Conservation (phyloP, 2,888 invertebrate genomes). For the Lobophora halterata region DNA sequence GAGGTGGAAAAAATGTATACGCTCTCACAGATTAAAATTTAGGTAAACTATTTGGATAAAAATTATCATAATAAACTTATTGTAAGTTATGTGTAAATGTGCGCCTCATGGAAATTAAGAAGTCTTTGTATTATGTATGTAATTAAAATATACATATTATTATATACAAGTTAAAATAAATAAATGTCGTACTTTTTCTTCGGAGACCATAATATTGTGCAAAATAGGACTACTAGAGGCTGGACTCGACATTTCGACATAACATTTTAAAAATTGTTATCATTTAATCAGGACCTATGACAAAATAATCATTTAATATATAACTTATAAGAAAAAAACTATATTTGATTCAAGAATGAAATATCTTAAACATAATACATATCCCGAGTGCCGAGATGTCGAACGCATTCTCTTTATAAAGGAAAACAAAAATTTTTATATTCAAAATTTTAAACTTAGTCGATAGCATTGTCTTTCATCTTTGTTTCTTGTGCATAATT, state of each 20-base stretch:
- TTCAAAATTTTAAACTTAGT: slow-evolving; percentile 77
- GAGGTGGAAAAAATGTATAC: slow-evolving; percentile 76
- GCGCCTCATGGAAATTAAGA: slow-evolving; percentile 77
- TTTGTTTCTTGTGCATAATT: slow-evolving; percentile 68
- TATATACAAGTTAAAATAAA: slow-evolving; percentile 67
- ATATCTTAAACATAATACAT: slow-evolving; percentile 65
- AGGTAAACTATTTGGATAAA: slow-evolving; percentile 77
- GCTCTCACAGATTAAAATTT: slow-evolving; percentile 77
- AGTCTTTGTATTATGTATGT: slow-evolving; percentile 79
- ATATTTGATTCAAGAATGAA: slow-evolving; percentile 31
- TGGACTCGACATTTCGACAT: slow-evolving; percentile 67
- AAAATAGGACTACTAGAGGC: slow-evolving; percentile 55
- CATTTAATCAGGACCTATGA: slow-evolving; percentile 31
- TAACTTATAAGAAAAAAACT: slow-evolving; percentile 22
- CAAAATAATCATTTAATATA: slow-evolving; percentile 21
- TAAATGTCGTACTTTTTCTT: slow-evolving; percentile 75
- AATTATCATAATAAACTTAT: slow-evolving; percentile 71
- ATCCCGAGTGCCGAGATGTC: slow-evolving; percentile 71
- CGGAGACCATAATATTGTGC: slow-evolving; percentile 68
- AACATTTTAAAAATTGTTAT: slow-evolving; percentile 37
- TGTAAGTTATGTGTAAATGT: slow-evolving; percentile 76
- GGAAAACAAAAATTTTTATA: slow-evolving; percentile 72
- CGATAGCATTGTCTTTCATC: slow-evolving; percentile 69
- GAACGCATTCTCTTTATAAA: slow-evolving; percentile 54
- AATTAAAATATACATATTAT: slow-evolving; percentile 79